phyloP scores from a whole-genome alignment of 2,888 invertebrate species.

The Leptopilina syphax region DNA sequence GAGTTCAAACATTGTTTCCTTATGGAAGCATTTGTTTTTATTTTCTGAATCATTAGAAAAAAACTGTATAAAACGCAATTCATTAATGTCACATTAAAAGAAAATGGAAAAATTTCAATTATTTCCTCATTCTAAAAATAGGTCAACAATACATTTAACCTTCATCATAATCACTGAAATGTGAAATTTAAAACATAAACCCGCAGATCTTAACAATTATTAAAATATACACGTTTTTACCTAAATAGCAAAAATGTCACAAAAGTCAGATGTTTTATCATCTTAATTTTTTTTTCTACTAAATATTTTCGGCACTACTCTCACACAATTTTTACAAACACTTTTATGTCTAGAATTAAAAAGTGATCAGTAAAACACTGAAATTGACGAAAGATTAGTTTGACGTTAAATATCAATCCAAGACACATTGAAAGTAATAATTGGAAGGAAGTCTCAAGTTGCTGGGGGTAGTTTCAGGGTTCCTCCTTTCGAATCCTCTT shows the following conservation, averaged over 20 bases:
- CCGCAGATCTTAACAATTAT: too few species aligned
- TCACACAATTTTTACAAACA: not conserved
- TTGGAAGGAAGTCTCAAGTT: not conserved
- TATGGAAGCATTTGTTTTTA: too few species aligned
- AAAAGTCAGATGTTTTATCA: not conserved
- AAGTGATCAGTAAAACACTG: not conserved
- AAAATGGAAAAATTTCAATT: not conserved
- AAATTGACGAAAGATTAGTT: not conserved
- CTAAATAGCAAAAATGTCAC: not conserved
- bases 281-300: not conserved
- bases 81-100: too few species aligned
- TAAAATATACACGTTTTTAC: not conserved
- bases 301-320: not conserved
- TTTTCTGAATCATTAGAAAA: too few species aligned
- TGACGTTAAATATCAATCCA: not conserved
- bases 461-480: conserved; percentile 1
- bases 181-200: not conserved
- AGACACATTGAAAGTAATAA: not conserved
- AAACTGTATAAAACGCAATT: too few species aligned
- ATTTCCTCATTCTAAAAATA: not conserved
- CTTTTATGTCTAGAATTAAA: not conserved
- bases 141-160: not conserved
- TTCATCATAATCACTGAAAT: not conserved
- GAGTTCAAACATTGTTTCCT: too few species aligned
- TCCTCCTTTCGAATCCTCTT: conserved; percentile 8